Conservation (phyloP, 1,140 invertebrate genomes). For the Aphidius gifuensis region DNA sequence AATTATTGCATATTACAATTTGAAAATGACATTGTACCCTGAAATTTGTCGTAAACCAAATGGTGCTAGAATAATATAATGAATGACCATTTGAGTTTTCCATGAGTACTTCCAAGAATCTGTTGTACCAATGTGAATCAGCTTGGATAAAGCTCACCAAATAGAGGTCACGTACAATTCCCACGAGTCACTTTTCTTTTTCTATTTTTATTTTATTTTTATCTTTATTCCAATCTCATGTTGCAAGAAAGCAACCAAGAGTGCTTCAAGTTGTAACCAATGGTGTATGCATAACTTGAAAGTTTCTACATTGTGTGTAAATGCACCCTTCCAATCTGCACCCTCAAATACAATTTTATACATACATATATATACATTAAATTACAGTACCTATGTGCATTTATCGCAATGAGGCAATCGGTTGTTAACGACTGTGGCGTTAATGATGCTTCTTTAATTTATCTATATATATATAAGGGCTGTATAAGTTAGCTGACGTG, state of each 20-base stretch:
- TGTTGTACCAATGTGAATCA: slow-evolving; percentile 1
- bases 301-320: background rate
- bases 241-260: too few relatives aligned
- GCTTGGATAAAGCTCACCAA: background rate
- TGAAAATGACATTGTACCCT: too few relatives aligned
- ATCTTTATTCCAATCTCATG: too few relatives aligned
- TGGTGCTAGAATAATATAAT: slow-evolving; percentile 9
- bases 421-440: slow-evolving; percentile 17
- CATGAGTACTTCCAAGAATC: background rate
- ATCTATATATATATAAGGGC: background rate
- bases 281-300: slow-evolving; percentile 24
- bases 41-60: too few relatives aligned
- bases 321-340: background rate
- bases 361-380: background rate
- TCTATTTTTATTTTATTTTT: too few relatives aligned
- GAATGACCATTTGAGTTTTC: slow-evolving; percentile 15
- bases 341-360: background rate
- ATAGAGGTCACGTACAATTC: slow-evolving; percentile 22
- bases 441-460: slow-evolving; percentile 18
- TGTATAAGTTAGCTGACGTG: background rate
- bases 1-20: too few relatives aligned
- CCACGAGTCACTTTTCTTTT: slow-evolving; percentile 1
- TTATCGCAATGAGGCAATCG: slow-evolving; percentile 22
- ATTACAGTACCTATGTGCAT: background rate
- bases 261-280: slow-evolving; percentile 4